Evolutionary conservation across 2,888 invertebrate genomes (phyloP).

Genomic region (Acanthococcus lagerstroemiae): DNA sequence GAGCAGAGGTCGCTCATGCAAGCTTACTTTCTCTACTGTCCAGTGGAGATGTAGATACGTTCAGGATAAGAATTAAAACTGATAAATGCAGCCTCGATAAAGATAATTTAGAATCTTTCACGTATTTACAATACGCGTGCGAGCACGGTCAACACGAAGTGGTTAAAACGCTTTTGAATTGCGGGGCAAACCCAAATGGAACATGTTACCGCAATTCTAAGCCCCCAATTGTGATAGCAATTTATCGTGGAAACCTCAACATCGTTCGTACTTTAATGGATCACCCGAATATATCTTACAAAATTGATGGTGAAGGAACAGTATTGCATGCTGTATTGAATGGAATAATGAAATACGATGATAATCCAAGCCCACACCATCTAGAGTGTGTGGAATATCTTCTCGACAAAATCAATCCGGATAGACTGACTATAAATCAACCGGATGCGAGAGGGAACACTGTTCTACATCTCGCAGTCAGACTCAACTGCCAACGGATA

Average conservation of each 20-base stretch:
- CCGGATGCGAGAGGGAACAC: constrained; percentile 55
- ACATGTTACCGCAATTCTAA: constrained; percentile 33
- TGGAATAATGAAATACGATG: not conserved
- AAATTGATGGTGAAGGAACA: constrained; percentile 41
- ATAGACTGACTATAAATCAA: constrained; percentile 52
- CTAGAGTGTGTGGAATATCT: constrained; percentile 52
- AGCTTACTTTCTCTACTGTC: constrained; percentile 20
- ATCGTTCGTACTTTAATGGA: constrained; percentile 42
- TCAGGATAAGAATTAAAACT: constrained; percentile 35
- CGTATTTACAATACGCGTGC: constrained; percentile 54
- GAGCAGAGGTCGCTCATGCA: not conserved
- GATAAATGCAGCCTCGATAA: constrained; percentile 40
- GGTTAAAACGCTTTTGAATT: constrained; percentile 41
- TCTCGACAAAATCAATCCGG: constrained; percentile 44
- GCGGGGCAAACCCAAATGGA: constrained; percentile 37
- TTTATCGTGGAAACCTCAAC: constrained; percentile 36
- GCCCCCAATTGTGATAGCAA: constrained; percentile 37
- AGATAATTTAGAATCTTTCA: constrained; percentile 45
- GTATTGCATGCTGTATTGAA: not conserved
- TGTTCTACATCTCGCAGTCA: constrained; percentile 63
- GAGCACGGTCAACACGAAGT: constrained; percentile 47
- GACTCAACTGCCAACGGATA: constrained; percentile 55
- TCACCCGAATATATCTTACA: constrained; percentile 40
- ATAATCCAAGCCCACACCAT: not conserved
- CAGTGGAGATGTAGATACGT: constrained; percentile 33